These are phyloP conservation scores for Pollenia labialis DNA, from an alignment of 2,888 invertebrate genomes.

Conservation along the genomic window DNA sequence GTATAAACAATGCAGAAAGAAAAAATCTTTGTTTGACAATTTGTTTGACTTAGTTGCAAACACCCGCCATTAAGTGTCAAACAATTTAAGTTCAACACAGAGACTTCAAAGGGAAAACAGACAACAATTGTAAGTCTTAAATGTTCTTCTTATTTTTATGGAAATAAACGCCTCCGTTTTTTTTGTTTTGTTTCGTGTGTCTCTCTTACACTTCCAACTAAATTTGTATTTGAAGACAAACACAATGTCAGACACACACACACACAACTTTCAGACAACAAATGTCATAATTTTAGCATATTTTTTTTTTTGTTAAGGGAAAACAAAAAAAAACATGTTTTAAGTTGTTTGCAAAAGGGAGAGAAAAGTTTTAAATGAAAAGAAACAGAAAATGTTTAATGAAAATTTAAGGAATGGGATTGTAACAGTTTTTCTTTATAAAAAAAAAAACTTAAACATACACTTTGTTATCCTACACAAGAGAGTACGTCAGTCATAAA, in stretches of 20 bases:
- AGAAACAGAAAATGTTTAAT: neutral
- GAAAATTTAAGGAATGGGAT: neutral
- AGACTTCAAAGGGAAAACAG: conserved; percentile 44
- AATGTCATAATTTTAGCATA: conserved; percentile 12
- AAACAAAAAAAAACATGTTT: conserved; percentile 17
- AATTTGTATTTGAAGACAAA: neutral
- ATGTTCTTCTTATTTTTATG: conserved; percentile 17
- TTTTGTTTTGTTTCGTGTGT: neutral
- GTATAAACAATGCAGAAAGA: neutral
- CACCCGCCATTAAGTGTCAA: conserved; percentile 61
- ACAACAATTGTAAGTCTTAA: conserved; percentile 20
- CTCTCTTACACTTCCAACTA: neutral
- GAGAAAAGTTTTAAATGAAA: neutral
- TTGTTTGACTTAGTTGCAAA: conserved; percentile 22
- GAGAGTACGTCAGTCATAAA: neutral
- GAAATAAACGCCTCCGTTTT: conserved; percentile 21
- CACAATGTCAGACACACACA: neutral
- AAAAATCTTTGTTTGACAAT: conserved; percentile 6
- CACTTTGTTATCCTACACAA: neutral
- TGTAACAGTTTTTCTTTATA: neutral
- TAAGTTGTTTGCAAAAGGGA: neutral
- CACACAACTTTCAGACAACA: conserved; percentile 29
- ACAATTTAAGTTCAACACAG: conserved; percentile 13
- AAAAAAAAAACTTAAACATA: conserved; percentile 10
- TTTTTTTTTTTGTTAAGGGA: neutral